Percentiles rank a stretch among this genome's conserved stretches.
phyloP scores from a whole-genome alignment of 2,797 vertebrate genomes.

The Chaetophractus vellerosus region DNA sequence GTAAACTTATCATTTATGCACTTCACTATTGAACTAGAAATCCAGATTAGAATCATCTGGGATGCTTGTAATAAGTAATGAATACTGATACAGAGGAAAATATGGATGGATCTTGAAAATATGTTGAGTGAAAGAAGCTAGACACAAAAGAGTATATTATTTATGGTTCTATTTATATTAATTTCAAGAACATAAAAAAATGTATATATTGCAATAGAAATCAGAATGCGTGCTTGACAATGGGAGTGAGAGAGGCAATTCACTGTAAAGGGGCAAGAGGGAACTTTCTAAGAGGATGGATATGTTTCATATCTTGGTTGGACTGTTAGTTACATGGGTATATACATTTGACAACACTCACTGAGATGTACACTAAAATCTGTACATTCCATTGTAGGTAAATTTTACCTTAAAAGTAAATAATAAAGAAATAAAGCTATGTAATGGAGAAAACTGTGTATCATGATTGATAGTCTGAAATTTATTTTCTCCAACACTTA shows the following conservation, averaged over 20 bases:
- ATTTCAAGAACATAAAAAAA: neutral
- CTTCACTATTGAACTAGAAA: neutral
- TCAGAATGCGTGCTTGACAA: neutral
- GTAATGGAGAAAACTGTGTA: neutral
- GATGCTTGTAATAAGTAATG: neutral
- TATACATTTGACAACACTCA: neutral
- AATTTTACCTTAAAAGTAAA: neutral
- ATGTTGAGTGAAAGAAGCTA: neutral
- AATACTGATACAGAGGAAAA: neutral
- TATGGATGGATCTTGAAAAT: neutral
- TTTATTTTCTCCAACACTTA: neutral
- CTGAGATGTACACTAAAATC: neutral
- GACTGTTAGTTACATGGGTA: neutral
- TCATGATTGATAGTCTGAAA: neutral
- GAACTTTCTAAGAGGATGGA: neutral
- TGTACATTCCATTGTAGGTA: neutral
- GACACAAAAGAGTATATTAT: neutral
- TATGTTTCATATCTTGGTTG: neutral
- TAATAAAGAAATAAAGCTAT: neutral
- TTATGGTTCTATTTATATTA: conserved; percentile 2
- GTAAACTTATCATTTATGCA: neutral
- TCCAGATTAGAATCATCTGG: neutral
- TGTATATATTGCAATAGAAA: neutral
- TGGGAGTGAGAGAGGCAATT: neutral
- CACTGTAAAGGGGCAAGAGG: neutral